Evolutionary conservation across 2,888 invertebrate genomes (phyloP), one percentile per base, ranked within the genome.

Genomic region (Diplolepis rosae): DNA sequence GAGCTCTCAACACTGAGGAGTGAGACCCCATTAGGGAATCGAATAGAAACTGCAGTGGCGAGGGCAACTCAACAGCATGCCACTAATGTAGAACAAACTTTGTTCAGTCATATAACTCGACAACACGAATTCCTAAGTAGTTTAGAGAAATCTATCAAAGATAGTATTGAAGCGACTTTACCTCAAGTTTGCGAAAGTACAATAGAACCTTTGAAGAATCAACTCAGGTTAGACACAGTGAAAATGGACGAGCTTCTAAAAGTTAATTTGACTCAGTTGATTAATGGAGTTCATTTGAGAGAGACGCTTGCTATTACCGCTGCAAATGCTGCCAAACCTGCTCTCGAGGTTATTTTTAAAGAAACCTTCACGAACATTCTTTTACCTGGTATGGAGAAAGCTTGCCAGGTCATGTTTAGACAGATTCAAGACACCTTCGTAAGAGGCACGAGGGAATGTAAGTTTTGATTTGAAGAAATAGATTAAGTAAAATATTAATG

Each of bases 361-460:
- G 94, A 95, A 68, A 92, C 95, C 28, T 93, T 97, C 85, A 91
- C 92, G 52, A 93, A 93, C 77, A 92, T 93, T 76, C 91, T 97
- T 54, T 90, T 97, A 83, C 98, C 98, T 2, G 93, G 94, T 35
- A 95, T 97, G 91, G 97, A 98, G 88, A 94, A 94, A 86, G 93
- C 95, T 69, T 95, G 95, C 80, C 93, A 94, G 83, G 93, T 93
- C 84, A 94, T 98, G 92, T 97, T 98, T 87, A 92, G 93, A 54
- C 98, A 98, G 89, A 91, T 98, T 70, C 96, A 97, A 87, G 94
- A 95, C 66, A 93, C 95, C 18, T 98, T 98, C 89, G 93, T 94
- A 66, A 92, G 92, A 77, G 98, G 98, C 68, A 96, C 97, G 6
- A 94, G 94, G 86, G 97, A 98, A 89, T 97, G 97, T 97, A 90